phyloP scores from a whole-genome alignment of 2,113 vertebrate species.

The Calidris pygmaea region DNA sequence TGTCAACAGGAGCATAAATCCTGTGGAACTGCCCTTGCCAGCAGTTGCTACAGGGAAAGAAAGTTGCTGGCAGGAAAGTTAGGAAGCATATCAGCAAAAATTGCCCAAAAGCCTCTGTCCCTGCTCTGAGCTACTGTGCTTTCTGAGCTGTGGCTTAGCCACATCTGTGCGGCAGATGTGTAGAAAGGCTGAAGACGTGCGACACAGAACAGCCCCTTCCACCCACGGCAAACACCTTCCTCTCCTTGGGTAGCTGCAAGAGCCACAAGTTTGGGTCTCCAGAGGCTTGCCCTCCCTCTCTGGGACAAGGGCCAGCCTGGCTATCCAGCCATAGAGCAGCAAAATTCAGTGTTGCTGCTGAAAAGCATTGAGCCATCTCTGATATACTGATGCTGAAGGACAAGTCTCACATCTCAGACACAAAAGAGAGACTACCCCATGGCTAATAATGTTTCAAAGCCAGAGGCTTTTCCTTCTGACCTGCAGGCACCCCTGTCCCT shows the following conservation, averaged over 20 bases:
- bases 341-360: background rate
- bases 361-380: fast-evolving
- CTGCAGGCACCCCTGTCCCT: background rate
- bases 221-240: background rate
- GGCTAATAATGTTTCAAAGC: background rate
- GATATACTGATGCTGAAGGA: background rate
- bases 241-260: background rate
- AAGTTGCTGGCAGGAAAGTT: background rate
- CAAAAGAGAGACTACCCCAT: background rate
- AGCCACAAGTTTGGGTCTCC: background rate
- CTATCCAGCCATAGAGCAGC: background rate
- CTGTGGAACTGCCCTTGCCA: background rate
- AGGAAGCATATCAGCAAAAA: background rate
- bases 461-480: background rate
- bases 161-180: background rate
- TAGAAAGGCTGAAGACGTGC: background rate
- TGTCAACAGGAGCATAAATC: background rate
- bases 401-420: background rate
- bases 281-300: background rate
- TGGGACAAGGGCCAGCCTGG: background rate
- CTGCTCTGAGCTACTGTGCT: background rate
- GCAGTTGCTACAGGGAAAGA: background rate
- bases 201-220: background rate
- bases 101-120: background rate
- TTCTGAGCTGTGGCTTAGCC: background rate